Evolutionary conservation across 2,113 vertebrate species (phyloP).

Genomic region (Xenopus tropicalis): UCB_Xtro_10.0 CM004443.2:133381001-133381500

Average conservation of each 20-base stretch:
- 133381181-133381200: conserved; percentile 84
- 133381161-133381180: conserved; percentile 80
- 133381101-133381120: conserved; percentile 76
- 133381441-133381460: conserved; percentile 76
- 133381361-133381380: conserved; percentile 83
- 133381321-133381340: conserved; percentile 78
- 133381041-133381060: neutral
- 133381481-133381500: conserved; percentile 77
- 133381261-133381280: conserved; percentile 78
- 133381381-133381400: conserved; percentile 77
- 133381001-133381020: neutral
- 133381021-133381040: neutral
- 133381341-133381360: conserved; percentile 83
- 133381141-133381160: conserved; percentile 73
- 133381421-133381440: conserved; percentile 83
- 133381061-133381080: neutral
- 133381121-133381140: conserved; percentile 75
- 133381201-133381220: conserved; percentile 78
- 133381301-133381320: conserved; percentile 81
- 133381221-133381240: conserved; percentile 79
- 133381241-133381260: conserved; percentile 74
- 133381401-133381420: conserved; percentile 75
- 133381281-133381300: conserved; percentile 75
- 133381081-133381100: conserved; percentile 54
- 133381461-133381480: conserved; percentile 68